These are phyloP conservation scores for Cancer borealis DNA, from an alignment of 2,888 invertebrate genomes.

Conservation along the genomic window DNA sequence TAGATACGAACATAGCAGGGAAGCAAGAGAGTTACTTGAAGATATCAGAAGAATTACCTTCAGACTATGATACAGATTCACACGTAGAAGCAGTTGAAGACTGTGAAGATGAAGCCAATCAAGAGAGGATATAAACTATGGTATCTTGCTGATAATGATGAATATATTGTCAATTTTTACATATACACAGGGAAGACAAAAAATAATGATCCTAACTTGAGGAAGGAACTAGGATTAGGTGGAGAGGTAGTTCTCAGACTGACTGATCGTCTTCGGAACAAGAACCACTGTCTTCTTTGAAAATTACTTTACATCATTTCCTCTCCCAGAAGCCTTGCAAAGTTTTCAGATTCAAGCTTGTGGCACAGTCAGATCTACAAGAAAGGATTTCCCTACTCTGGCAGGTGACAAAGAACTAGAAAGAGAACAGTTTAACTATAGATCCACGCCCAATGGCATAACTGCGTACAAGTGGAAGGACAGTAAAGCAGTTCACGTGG, in stretches of 20 bases:
- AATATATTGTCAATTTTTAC: conserved; percentile 78
- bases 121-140: conserved; percentile 78
- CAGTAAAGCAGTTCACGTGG: conserved; percentile 78
- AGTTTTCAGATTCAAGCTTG: conserved; percentile 77
- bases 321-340: conserved; percentile 77
- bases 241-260: conserved; percentile 76
- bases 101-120: conserved; percentile 78
- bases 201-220: conserved; percentile 77
- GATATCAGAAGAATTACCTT: not conserved
- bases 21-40: not conserved
- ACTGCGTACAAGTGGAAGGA: conserved; percentile 78
- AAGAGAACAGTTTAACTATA: conserved; percentile 78
- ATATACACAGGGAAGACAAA: conserved; percentile 79
- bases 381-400: conserved; percentile 77
- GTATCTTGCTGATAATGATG: conserved; percentile 77
- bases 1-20: no score
- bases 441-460: conserved; percentile 77
- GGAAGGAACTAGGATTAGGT: conserved; percentile 78
- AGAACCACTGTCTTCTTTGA: conserved; percentile 79
- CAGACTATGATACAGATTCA: no score
- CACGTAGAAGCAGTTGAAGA: no score
- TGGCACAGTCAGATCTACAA: conserved; percentile 77
- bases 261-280: conserved; percentile 74
- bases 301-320: conserved; percentile 78
- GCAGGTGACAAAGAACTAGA: conserved; percentile 77